Evolutionary conservation across 2,113 vertebrate genomes (phyloP), one percentile per base, ranked within the genome.

Genomic region (Petromus typicus): DNA sequence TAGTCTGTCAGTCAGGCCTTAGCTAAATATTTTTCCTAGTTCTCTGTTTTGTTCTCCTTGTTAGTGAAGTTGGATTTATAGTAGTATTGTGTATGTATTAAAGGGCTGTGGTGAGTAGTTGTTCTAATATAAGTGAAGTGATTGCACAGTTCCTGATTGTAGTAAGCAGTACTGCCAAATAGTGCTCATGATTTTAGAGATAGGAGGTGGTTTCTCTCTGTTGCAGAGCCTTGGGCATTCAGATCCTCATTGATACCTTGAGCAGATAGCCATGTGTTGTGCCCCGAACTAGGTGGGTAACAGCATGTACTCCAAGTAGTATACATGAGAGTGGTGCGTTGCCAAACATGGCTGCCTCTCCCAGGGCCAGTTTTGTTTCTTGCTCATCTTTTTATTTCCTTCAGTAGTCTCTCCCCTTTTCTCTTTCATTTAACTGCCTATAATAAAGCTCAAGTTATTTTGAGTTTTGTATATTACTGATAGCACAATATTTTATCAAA

Each of bases 261-360:
- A 71, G 51, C 30, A 51, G 37, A 54, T 0, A 4, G 22, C 25
- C 14, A 7, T 20, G 51, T 43, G 18, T 20, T 20, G n/a, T 84
- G 27, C 34, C 4, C 40, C 16, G 84, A 22, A 27, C 81, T 43
- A 1, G 13, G 11, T 67, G 7, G 27, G 82, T 20, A 43, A 5
- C 2, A 20, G 34, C 51, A 10, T 3, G 0, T 9, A 5, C 1
- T 40, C 34, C 37, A n/a, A 0, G 27, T 73, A 0, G 20, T 73
- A 0, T 34, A 8, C 13, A 9, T 30, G 27, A 4, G 7, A 34
- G 8, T 13, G 43, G 73, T 61, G 30, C 84, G 79, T 40, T 83
- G 59, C 8, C 23, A 34, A 43, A 22, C n/a, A 9, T 12, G 5
- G 9, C n/a, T 73, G 9, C 34, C 18, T 66, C 83, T 13, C 32